A percentile compares a stretch with the other conserved stretches of the same genome.
phyloP scores from a whole-genome alignment of 2,888 invertebrate species.

The Drosophila trichaetosa region DNA sequence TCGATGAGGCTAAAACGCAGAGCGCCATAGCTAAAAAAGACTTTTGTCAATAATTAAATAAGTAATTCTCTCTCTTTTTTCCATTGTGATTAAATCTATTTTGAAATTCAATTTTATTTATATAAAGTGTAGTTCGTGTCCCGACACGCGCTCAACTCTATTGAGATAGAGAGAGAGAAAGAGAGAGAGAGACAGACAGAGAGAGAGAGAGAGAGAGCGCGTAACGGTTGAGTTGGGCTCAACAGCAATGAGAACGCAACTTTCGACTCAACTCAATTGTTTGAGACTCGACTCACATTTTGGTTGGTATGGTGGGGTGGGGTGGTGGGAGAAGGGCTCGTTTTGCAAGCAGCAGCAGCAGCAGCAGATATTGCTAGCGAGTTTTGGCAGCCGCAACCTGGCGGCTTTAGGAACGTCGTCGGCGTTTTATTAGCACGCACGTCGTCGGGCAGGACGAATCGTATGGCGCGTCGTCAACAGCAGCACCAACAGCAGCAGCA shows the following conservation, averaged over 20 bases:
- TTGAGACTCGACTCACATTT: conserved; percentile 35
- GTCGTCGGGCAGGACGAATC: conserved; percentile 79
- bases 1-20: conserved; percentile 86
- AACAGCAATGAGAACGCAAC: conserved; percentile 14
- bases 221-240: conserved; percentile 26
- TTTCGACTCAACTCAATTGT: conserved; percentile 16
- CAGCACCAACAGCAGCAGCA: conserved; percentile 21
- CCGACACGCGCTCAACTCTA: conserved; percentile 5
- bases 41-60: conserved; percentile 27
- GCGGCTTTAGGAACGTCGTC: conserved; percentile 41
- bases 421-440: conserved; percentile 76
- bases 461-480: conserved; percentile 62
- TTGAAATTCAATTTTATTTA: neutral
- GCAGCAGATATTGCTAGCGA: conserved; percentile 12
- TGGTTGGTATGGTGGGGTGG: neutral
- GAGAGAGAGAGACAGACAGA: neutral
- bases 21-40: conserved; percentile 20
- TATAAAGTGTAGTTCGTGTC: neutral
- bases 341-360: conserved; percentile 22
- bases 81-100: neutral
- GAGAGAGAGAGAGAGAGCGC: neutral
- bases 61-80: neutral
- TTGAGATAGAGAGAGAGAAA: neutral
- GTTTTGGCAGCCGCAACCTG: conserved; percentile 49
- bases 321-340: conserved; percentile 33